Base-by-base conservation (phyloP, 1,140 invertebrate genomes). In the Cotesia glomerata region DNA sequence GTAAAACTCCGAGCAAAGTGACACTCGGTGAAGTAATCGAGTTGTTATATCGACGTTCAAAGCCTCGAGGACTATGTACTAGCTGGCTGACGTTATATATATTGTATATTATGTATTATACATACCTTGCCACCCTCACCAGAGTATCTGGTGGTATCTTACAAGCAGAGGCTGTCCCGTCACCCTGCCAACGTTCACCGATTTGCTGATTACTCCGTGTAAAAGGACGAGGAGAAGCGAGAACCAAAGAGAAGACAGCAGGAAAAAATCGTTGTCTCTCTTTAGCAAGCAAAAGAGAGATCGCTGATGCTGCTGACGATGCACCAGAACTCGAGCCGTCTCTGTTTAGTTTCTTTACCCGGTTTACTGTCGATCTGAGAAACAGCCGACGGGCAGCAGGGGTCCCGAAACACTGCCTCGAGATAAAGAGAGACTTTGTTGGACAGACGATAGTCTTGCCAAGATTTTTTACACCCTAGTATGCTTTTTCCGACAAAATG, bases 131-230 rank as follows among this genome's bases (percentile, higher is more conserved):
- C 26, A 26, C 26, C 26, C 26, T 26, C 39, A 45, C 7, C 39
- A 45, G 56, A 58, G 18, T 9, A 54, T 13, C 56, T 58, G 18
- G 5, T 16, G 13, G 14, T 58, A 16, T 58, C 56, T 58, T 58
- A 26, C 16, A 36, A 14, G 16, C 39, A 26, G 9, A 11, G 16
- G 39, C 39, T 67, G 9, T 54, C 36, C 65, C 65, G 65, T n/a
- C 65, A 54, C 49, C 51, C 65, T 67, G 65, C 65, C 65, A 67
- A 52, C 65, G 65, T 67, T 67, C 51, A 39, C 49, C 65, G 65
- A 67, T 67, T 67, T 67, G 65, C 65, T 67, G 65, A 67, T 67
- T 67, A 80, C 77, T 74, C 70, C 74, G 69, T 7, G 71, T 72
- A 74, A 74, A 64, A 74, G 66, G 56, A 71, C 45, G 36, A 69